Conservation (phyloP, 2,888 invertebrate species). For the Chymomyza amoena region DNA sequence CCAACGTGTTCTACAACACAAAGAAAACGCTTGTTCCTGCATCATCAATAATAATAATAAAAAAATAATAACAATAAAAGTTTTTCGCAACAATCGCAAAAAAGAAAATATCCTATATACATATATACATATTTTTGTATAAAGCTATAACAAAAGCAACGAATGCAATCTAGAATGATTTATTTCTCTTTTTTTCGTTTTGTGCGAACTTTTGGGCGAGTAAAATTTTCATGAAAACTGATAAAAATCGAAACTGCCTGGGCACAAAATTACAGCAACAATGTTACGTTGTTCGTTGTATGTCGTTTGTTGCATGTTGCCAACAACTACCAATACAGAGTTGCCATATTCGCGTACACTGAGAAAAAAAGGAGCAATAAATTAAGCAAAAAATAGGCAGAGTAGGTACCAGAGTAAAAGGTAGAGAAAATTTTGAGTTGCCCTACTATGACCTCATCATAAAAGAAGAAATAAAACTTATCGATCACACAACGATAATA, state of each 20-base stretch:
- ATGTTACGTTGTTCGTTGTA: neutral
- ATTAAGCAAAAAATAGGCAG: neutral
- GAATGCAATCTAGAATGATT: constrained; percentile 21
- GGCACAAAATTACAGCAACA: constrained; percentile 18
- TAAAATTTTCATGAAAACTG: constrained; percentile 34
- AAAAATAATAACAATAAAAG: constrained; percentile 54
- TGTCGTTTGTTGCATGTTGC: constrained; percentile 38
- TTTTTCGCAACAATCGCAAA: constrained; percentile 16
- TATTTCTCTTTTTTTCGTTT: constrained; percentile 18
- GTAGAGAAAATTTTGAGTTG: too few species aligned
- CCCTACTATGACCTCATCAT: too few species aligned
- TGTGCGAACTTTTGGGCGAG: constrained; percentile 33
- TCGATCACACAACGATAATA: too few species aligned
- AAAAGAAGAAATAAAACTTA: too few species aligned
- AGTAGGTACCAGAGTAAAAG: too few species aligned
- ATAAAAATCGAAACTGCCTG: constrained; percentile 40
- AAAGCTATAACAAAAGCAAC: constrained; percentile 31
- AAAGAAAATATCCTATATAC: constrained; percentile 19
- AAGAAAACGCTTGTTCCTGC: constrained; percentile 14
- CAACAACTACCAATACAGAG: neutral
- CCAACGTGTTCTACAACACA: neutral
- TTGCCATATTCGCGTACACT: neutral
- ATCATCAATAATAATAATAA: constrained; percentile 59
- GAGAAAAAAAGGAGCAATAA: neutral
- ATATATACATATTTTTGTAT: neutral